phyloP scores from a whole-genome alignment of 2,797 vertebrate genomes.

The Brotula barbata region DNA sequence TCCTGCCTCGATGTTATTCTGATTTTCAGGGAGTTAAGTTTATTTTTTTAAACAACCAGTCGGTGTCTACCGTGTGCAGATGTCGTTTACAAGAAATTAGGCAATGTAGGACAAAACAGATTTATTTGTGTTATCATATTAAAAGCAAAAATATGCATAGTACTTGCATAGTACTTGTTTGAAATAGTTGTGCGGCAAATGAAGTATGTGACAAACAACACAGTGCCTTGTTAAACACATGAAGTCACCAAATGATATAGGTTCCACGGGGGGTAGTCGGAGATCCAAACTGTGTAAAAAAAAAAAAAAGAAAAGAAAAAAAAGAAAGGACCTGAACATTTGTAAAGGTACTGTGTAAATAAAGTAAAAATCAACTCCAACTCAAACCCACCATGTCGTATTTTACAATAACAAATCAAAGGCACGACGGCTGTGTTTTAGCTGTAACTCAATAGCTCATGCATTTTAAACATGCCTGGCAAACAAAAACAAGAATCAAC shows the following conservation, averaged over 20 bases:
- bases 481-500: slow-evolving; percentile 58
- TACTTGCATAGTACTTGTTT: slow-evolving; percentile 61
- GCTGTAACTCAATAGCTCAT: slow-evolving; percentile 74
- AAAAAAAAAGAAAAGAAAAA: slow-evolving; percentile 14
- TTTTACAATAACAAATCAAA: slow-evolving; percentile 70
- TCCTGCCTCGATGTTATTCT: background rate
- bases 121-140: slow-evolving; percentile 77
- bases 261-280: slow-evolving; percentile 28
- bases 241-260: slow-evolving; percentile 60
- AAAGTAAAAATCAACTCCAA: slow-evolving; percentile 48
- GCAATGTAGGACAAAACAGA: slow-evolving; percentile 51
- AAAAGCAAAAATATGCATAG: slow-evolving; percentile 76
- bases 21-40: no score
- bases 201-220: slow-evolving; percentile 56
- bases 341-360: slow-evolving; percentile 42
- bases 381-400: slow-evolving; percentile 51
- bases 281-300: slow-evolving; percentile 42
- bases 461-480: slow-evolving; percentile 62
- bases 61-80: no score
- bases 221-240: slow-evolving; percentile 63
- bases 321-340: slow-evolving; percentile 41
- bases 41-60: no score
- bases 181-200: slow-evolving; percentile 54
- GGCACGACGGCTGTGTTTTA: slow-evolving; percentile 73
- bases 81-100: slow-evolving; percentile 32